A percentile compares a stretch with the other conserved stretches of the same genome.
Conservation (phyloP, 2,113 vertebrate genomes). For the Ursus arctos region DNA sequence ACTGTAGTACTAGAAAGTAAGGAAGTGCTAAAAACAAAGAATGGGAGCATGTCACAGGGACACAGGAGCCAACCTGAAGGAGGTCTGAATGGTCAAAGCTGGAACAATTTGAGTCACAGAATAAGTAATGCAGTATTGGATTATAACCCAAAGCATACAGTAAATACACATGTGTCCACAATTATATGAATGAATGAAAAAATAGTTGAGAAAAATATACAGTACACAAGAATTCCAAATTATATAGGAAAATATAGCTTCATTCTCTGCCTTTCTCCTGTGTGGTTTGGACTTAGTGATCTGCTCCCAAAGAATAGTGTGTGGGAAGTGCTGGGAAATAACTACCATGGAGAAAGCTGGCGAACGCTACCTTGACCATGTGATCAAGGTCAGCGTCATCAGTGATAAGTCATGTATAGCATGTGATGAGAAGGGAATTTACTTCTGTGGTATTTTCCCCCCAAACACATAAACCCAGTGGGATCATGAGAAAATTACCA, state of each 20-base stretch:
- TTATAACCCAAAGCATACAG: conserved; percentile 28
- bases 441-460: background rate
- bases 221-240: conserved; percentile 24
- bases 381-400: background rate
- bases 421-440: background rate
- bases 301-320: background rate
- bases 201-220: background rate
- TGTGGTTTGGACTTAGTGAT: background rate
- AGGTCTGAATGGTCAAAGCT: background rate
- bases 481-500: background rate
- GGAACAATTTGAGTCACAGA: background rate
- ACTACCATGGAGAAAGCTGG: background rate
- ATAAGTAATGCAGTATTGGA: background rate
- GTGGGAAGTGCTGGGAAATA: background rate
- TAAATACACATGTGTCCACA: background rate
- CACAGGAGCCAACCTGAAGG: background rate
- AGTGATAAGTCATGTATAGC: background rate
- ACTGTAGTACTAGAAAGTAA: background rate
- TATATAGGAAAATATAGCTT: background rate
- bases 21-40: background rate
- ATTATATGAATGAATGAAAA: background rate
- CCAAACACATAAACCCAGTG: background rate
- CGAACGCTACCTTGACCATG: background rate
- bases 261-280: background rate
- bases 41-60: background rate